A percentile compares a stretch with the other conserved stretches of the same genome.
Conservation (phyloP, 2,797 vertebrate genomes). For the Sternarchorhynchus goeldii region DNA sequence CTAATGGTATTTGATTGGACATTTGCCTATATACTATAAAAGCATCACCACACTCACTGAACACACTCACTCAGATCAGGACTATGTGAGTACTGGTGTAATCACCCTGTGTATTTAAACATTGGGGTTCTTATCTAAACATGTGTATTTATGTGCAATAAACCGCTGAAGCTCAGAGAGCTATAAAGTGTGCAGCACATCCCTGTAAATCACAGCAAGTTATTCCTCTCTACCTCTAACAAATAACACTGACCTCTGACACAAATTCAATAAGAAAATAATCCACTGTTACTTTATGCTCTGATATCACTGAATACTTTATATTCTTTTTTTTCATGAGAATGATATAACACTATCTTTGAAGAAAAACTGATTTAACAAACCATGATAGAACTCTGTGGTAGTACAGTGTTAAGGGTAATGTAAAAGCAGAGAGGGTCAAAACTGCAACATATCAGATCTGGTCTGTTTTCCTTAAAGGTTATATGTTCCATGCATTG, state of each 20-base stretch:
- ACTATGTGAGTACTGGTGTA: background rate
- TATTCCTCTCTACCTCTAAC: background rate
- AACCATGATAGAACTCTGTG: background rate
- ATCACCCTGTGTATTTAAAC: background rate
- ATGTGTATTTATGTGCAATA: background rate
- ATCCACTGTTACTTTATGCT: background rate
- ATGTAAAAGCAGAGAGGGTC: slow-evolving; percentile 22
- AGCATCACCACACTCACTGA: background rate
- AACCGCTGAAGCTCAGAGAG: background rate
- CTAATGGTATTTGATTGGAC: background rate
- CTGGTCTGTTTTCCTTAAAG: background rate
- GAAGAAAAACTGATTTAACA: slow-evolving; percentile 9
- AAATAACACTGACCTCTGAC: background rate
- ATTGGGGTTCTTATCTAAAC: background rate
- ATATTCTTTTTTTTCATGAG: background rate
- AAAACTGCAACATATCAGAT: slow-evolving; percentile 7
- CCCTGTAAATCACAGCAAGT: background rate
- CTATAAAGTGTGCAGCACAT: background rate
- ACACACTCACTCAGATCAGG: too few species aligned
- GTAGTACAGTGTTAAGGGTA: slow-evolving; percentile 16
- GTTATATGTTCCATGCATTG: background rate
- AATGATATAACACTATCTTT: background rate
- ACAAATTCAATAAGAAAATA: background rate
- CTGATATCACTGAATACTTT: background rate
- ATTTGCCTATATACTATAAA: background rate